These are phyloP conservation scores for Cossypha dichroa DNA, from an alignment of 2,797 vertebrate genomes.

Conservation along the genomic window DNA sequence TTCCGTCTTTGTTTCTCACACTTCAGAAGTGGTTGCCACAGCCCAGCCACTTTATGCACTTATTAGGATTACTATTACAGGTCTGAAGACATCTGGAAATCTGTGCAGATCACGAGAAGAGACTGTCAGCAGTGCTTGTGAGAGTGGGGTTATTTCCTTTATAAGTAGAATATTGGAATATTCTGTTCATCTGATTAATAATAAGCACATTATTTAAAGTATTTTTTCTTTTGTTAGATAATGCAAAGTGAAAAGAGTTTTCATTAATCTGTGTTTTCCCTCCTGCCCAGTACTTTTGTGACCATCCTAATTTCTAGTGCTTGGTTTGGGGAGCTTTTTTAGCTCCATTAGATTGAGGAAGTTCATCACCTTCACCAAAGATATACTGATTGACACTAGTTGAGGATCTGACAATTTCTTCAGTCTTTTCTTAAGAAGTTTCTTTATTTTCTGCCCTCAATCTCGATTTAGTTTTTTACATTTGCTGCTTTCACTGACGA, in stretches of 20 bases:
- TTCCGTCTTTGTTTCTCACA: background rate
- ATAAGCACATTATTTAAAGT: background rate
- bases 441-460: background rate
- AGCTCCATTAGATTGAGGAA: background rate
- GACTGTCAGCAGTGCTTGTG: background rate
- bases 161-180: background rate
- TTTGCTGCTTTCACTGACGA: background rate
- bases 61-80: background rate
- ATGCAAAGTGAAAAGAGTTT: background rate
- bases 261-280: background rate
- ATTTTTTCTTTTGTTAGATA: background rate
- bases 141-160: background rate
- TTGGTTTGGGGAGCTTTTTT: background rate
- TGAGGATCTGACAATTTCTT: background rate
- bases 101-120: accelerated
- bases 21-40: background rate
- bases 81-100: background rate
- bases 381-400: background rate
- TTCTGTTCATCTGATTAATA: background rate
- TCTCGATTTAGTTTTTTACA: background rate
- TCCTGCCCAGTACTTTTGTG: background rate
- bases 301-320: background rate
- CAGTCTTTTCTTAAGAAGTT: background rate
- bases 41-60: background rate
- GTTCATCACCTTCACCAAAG: background rate